phyloP scores from a whole-genome alignment of 2,797 vertebrate genomes.

The Limosa lapponica region DNA sequence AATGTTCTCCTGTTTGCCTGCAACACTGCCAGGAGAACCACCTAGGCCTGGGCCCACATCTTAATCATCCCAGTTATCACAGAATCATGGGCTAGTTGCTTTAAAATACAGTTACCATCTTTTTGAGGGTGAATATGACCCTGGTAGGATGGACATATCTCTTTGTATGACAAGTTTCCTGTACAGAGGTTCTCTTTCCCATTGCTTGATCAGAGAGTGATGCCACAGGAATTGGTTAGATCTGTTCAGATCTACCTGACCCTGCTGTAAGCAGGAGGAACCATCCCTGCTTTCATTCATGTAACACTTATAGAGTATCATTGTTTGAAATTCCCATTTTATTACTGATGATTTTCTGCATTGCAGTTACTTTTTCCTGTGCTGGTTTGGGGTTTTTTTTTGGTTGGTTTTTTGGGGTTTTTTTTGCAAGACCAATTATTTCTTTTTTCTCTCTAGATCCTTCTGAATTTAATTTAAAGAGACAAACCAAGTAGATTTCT shows the following conservation, averaged over 20 bases:
- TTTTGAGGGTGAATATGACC: neutral
- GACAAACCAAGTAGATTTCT: neutral
- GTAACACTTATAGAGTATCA: neutral
- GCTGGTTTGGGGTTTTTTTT: neutral
- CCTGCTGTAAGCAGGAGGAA: neutral
- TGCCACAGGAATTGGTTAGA: neutral
- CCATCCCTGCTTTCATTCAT: neutral
- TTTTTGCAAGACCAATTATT: neutral
- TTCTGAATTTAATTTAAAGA: conserved; percentile 14
- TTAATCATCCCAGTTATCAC: neutral
- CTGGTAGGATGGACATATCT: neutral
- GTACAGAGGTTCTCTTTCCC: neutral
- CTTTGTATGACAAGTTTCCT: neutral
- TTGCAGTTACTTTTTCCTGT: neutral
- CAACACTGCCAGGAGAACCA: neutral
- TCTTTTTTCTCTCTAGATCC: neutral
- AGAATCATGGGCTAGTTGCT: neutral
- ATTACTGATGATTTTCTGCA: neutral
- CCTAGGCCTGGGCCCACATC: neutral
- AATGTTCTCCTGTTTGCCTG: neutral
- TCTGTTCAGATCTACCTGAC: neutral
- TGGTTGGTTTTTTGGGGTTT: neutral
- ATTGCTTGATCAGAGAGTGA: neutral
- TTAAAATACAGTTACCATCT: neutral
- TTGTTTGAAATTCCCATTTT: neutral